Percentiles rank a stretch among this genome's conserved stretches.
Conservation (phyloP, 2,888 invertebrate species). For the Leptinotarsa rubiginosa region DNA sequence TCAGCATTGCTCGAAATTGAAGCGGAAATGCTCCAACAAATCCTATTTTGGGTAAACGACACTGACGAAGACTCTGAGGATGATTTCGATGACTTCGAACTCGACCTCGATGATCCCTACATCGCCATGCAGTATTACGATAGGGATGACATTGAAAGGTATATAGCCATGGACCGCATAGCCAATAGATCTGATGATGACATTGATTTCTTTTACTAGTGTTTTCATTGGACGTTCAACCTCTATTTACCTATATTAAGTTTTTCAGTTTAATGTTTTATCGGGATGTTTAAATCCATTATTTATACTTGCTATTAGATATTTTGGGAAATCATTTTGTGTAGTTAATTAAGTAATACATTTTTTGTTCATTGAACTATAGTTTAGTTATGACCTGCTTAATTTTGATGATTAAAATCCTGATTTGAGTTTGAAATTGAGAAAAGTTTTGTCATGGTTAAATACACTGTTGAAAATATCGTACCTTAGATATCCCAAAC, state of each 20-base stretch:
- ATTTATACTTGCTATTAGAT: slow-evolving; percentile 10
- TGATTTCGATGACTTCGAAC: slow-evolving; percentile 37
- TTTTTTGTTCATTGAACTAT: not conserved
- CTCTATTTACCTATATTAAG: slow-evolving; percentile 3
- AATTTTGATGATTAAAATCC: not conserved
- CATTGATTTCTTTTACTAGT: slow-evolving; percentile 11
- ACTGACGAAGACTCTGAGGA: slow-evolving; percentile 39
- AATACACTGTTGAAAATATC: too few species aligned
- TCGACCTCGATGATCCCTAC: slow-evolving; percentile 36
- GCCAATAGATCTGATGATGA: slow-evolving; percentile 32
- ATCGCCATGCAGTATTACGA: slow-evolving; percentile 52
- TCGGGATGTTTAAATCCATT: not conserved
- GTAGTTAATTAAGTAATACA: slow-evolving; percentile 12
- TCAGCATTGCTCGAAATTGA: slow-evolving; percentile 24
- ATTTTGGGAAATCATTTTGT: not conserved
- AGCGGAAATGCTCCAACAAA: slow-evolving; percentile 47
- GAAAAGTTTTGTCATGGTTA: too few species aligned
- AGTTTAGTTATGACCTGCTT: not conserved
- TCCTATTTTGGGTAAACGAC: slow-evolving; percentile 47
- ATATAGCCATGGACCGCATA: slow-evolving; percentile 44
- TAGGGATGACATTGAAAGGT: slow-evolving; percentile 45
- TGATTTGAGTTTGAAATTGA: too few species aligned
- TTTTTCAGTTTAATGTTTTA: slow-evolving; percentile 19
- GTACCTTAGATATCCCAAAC: too few species aligned
- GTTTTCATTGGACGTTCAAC: not conserved